phyloP scores from a whole-genome alignment of 1,140 invertebrate genomes.

The Rhopalosiphum maidis region DNA sequence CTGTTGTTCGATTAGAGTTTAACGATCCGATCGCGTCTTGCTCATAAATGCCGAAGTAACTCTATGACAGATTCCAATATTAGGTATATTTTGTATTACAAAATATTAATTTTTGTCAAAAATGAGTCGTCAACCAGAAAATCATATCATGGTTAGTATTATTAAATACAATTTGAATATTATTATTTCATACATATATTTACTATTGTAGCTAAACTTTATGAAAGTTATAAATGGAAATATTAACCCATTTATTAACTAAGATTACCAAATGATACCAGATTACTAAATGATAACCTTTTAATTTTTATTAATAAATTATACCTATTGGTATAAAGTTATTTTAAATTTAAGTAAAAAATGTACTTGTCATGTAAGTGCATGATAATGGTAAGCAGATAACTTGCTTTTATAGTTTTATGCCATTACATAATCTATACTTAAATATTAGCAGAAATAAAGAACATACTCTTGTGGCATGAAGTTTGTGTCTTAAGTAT shows the following conservation, averaged over 20 bases:
- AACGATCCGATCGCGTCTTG: not conserved
- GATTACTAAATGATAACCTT: not conserved
- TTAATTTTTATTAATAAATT: not conserved
- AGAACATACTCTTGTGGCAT: not conserved
- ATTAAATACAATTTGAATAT: not conserved
- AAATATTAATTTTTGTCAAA: not conserved
- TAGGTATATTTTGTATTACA: not conserved
- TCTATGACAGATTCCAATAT: not conserved
- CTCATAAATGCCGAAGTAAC: not conserved
- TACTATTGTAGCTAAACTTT: not conserved
- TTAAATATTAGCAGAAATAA: not conserved
- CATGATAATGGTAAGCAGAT: not conserved
- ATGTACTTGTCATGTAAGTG: not conserved
- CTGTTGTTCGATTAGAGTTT: not conserved
- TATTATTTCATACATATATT: not conserved
- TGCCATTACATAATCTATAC: not conserved
- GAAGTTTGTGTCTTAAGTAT: not conserved
- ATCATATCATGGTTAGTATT: constrained; percentile 44
- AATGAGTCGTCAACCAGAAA: constrained; percentile 44
- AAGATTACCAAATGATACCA: too few species aligned
- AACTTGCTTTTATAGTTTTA: not conserved
- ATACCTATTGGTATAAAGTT: not conserved
- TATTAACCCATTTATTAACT: too few species aligned
- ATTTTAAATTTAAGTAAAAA: not conserved
- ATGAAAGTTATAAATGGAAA: not conserved